Evolutionary conservation across 2,888 invertebrate species (phyloP), one percentile per base, ranked within the genome.

Genomic region (Pardosa pseudoannulata): DNA sequence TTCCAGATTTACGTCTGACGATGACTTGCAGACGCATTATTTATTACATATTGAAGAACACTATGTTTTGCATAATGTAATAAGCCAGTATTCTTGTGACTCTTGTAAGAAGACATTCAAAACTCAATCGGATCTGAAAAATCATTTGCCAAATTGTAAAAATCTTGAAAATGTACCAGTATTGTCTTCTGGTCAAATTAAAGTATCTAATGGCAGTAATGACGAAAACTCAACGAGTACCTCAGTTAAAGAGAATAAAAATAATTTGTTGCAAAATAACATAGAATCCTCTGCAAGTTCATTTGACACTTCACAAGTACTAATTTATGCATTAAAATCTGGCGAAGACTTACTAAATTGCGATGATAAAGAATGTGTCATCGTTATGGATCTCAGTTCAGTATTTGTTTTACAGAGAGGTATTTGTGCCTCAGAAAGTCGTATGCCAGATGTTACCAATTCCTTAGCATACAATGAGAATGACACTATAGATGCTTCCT

Each of bases 51-150:
- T 56, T 23, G 56, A 56, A 56, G 56, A 56, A 23, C 56, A 56
- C 23, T 56, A 56, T 56, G 23, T 56, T 23, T 56, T 56, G 56
- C 23, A 56, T 56, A 23, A 56, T 56, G 56, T 56, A 5, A 56
- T 56, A 19, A 56, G 23, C 23, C 56, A 56, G 23, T 23, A 56
- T 56, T 56, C 19, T 7, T 56, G 56, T 23, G 23, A 2, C 5
- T 5, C 19, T 23, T 56, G 56, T 16, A 1, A 56, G 56, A 19
- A 56, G 23, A 56, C 56, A 56, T 56, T 56, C 23, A 56, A 56
- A 56, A 56, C 56, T 23, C 56, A 23, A 2, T 23, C n/a, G 11
- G 23, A 56, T 5, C 16, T 56, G 23, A 23, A 56, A 6, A 5
- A 23, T 11, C 56, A 56, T 23, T 23, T 6, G 1, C n/a, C 1